phyloP scores from a whole-genome alignment of 23 tunicate genomes.

The Diplosoma virens region DNA sequence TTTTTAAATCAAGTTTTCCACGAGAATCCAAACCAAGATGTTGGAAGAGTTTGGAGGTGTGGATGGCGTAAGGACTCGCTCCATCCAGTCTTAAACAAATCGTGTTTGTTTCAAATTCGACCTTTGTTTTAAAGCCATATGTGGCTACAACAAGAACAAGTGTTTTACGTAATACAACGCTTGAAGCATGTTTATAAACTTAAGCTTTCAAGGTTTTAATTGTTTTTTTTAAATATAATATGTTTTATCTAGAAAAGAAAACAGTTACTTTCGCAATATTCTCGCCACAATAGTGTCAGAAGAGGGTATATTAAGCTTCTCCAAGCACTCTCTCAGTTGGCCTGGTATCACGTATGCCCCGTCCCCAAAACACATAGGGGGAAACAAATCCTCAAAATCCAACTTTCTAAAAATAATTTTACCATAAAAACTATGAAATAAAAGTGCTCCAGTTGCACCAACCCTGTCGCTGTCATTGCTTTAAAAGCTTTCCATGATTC shows the following conservation, averaged over 20 bases:
- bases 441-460: neutral
- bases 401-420: slow-evolving; percentile 37
- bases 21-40: slow-evolving; percentile 57
- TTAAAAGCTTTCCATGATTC: slow-evolving; percentile 54
- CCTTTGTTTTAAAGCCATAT: too few species aligned
- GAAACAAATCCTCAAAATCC: slow-evolving; percentile 54
- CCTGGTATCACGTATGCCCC: slow-evolving; percentile 85
- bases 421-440: neutral
- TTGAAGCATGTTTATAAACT: too few species aligned
- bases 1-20: slow-evolving; percentile 10
- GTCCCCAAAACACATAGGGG: slow-evolving; percentile 80
- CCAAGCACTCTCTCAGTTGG: slow-evolving; percentile 75
- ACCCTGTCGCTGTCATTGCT: slow-evolving; percentile 51
- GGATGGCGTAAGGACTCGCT: slow-evolving; percentile 83
- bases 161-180: too few species aligned
- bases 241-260: too few species aligned
- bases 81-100: slow-evolving; percentile 60
- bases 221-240: too few species aligned
- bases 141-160: too few species aligned
- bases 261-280: slow-evolving; percentile 61
- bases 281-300: slow-evolving; percentile 68
- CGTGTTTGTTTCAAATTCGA: too few species aligned
- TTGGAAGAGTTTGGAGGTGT: slow-evolving; percentile 46
- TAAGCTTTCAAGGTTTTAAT: too few species aligned
- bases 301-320: slow-evolving; percentile 43